Evolutionary conservation across 2,113 vertebrate species (phyloP).

Genomic region (Poeciliopsis retropinna): DNA sequence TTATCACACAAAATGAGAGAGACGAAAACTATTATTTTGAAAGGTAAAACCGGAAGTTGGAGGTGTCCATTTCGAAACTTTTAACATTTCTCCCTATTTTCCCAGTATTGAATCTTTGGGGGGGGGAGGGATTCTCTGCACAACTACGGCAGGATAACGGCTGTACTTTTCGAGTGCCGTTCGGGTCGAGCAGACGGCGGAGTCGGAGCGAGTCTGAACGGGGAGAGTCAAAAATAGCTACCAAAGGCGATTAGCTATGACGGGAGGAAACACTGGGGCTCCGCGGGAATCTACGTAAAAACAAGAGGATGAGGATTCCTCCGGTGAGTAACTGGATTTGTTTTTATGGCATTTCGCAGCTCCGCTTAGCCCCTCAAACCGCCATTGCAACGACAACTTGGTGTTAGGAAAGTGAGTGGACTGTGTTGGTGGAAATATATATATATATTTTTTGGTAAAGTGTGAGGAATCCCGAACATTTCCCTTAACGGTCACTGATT

Average conservation of each 20-base stretch:
- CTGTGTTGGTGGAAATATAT: neutral
- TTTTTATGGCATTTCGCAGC: slow-evolving; percentile 41
- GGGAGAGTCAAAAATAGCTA: slow-evolving; percentile 35
- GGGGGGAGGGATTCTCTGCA: slow-evolving; percentile 68
- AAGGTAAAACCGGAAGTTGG: neutral
- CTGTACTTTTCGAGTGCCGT: slow-evolving; percentile 60
- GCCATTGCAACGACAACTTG: slow-evolving; percentile 44
- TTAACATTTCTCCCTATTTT: slow-evolving; percentile 42
- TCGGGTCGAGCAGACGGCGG: slow-evolving; percentile 21
- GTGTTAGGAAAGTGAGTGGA: slow-evolving; percentile 8
- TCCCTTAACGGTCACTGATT: slow-evolving; percentile 24
- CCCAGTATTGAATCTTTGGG: slow-evolving; percentile 47
- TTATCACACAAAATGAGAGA: neutral
- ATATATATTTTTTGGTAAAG: neutral
- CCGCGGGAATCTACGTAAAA: slow-evolving; percentile 48
- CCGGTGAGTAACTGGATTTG: slow-evolving; percentile 71
- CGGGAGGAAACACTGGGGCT: slow-evolving; percentile 52
- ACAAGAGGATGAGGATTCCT: slow-evolving; percentile 76
- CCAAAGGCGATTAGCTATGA: slow-evolving; percentile 60
- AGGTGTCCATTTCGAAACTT: accelerated
- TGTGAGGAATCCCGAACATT: neutral
- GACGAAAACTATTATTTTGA: slow-evolving; percentile 34
- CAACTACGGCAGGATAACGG: slow-evolving; percentile 60
- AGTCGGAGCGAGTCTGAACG: slow-evolving; percentile 21
- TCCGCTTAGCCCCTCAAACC: slow-evolving; percentile 42